Conservation (phyloP, 2,797 vertebrate genomes). For the Brachyalestes nurse region DNA sequence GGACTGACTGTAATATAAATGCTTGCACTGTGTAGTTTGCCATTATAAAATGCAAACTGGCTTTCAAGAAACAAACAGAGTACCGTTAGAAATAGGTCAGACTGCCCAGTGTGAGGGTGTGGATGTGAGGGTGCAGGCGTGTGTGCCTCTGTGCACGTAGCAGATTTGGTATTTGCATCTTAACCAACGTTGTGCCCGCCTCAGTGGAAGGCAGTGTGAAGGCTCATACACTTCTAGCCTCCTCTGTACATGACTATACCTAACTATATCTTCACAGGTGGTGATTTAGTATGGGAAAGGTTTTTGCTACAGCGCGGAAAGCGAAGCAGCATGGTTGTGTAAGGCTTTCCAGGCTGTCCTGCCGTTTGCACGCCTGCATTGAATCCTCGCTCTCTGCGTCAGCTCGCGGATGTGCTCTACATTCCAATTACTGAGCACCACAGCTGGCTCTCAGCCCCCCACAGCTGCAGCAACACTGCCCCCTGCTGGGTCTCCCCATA, state of each 20-base stretch:
- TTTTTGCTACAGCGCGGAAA: slow-evolving; percentile 17
- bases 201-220: not conserved
- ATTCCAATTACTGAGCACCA: slow-evolving; percentile 77
- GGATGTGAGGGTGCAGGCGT: slow-evolving; percentile 3
- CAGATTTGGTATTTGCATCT: slow-evolving; percentile 7
- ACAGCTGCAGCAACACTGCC: slow-evolving; percentile 74
- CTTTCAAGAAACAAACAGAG: not conserved
- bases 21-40: not conserved
- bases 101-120: slow-evolving; percentile 1
- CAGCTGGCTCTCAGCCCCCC: slow-evolving; percentile 52
- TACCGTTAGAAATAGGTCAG: slow-evolving; percentile 20
- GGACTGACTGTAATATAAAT: slow-evolving; percentile 12
- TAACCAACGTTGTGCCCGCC: slow-evolving; percentile 1
- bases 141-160: slow-evolving; percentile 4
- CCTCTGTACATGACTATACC: not conserved
- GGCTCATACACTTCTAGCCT: not conserved
- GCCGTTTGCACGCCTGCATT: slow-evolving; percentile 81
- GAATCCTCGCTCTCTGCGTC: slow-evolving; percentile 78
- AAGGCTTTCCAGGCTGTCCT: slow-evolving; percentile 57
- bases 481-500: slow-evolving; percentile 68
- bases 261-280: slow-evolving; percentile 30
- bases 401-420: slow-evolving; percentile 77
- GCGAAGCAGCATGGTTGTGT: slow-evolving; percentile 34
- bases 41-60: not conserved
- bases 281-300: slow-evolving; percentile 43